Conservation (phyloP, 1,140 invertebrate species). For the Apis laboriosa region DNA sequence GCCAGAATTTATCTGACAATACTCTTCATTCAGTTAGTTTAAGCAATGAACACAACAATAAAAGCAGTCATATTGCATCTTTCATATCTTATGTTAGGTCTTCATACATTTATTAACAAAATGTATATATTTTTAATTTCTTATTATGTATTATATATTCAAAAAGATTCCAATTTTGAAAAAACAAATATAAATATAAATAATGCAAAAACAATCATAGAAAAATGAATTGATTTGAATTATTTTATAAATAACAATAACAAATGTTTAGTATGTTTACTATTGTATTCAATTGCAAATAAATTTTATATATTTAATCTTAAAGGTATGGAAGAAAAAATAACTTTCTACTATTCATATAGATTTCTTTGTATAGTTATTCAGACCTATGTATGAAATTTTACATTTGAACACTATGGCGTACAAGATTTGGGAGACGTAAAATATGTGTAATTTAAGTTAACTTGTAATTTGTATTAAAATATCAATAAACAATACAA, state of each 20-base stretch:
- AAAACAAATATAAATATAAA: neutral
- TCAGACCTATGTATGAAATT: slow-evolving; percentile 25
- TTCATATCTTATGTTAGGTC: slow-evolving; percentile 4
- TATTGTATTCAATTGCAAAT: slow-evolving; percentile 31
- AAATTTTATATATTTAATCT: slow-evolving; percentile 9
- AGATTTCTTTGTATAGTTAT: slow-evolving; percentile 15
- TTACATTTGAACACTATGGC: slow-evolving; percentile 55
- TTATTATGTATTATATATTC: slow-evolving; percentile 3
- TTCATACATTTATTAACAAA: neutral
- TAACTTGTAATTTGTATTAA: slow-evolving; percentile 36
- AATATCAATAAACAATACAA: slow-evolving; percentile 13
- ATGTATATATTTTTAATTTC: slow-evolving; percentile 23
- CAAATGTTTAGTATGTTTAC: neutral
- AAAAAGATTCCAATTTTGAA: slow-evolving; percentile 14
- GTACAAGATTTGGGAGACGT: slow-evolving; percentile 26
- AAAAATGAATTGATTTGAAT: slow-evolving; percentile 16
- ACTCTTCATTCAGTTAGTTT: slow-evolving; percentile 27
- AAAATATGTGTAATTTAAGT: slow-evolving; percentile 28
- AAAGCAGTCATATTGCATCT: slow-evolving; percentile 32
- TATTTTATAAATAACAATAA: neutral
- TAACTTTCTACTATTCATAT: slow-evolving; percentile 26
- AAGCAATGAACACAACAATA: slow-evolving; percentile 41
- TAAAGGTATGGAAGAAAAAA: slow-evolving; percentile 29
- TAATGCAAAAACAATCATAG: slow-evolving; percentile 2
- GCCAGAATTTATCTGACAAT: slow-evolving; percentile 12